Evolutionary conservation across 2,113 vertebrate genomes (phyloP).

Genomic region (Ahaetulla prasina): DNA sequence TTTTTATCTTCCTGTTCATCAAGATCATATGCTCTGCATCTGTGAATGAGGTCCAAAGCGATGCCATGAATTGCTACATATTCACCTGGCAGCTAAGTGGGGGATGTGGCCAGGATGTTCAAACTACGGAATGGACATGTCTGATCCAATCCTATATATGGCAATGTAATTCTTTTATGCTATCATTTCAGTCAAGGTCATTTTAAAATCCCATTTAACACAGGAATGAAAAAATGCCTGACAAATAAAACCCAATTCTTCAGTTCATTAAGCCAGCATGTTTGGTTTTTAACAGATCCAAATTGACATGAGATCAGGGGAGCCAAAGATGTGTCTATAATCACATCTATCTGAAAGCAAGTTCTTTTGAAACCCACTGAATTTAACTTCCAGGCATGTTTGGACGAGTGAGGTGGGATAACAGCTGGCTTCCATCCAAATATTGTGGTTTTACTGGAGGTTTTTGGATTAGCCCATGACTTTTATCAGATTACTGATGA

Average conservation of each 20-base stretch:
- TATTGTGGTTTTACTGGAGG: neutral
- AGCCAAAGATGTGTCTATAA: neutral
- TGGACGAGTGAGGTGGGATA: neutral
- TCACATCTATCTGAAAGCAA: neutral
- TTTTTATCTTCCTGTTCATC: neutral
- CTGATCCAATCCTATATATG: neutral
- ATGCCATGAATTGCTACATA: neutral
- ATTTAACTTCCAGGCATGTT: constrained; percentile 15
- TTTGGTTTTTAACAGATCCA: neutral
- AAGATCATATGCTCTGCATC: neutral
- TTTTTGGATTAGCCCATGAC: neutral
- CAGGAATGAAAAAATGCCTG: neutral
- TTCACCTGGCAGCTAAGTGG: neutral
- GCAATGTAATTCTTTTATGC: neutral
- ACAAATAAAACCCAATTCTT: neutral
- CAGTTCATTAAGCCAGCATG: neutral
- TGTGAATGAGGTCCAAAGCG: neutral
- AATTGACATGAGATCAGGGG: neutral
- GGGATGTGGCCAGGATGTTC: neutral
- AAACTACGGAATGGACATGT: neutral
- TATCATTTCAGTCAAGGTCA: neutral
- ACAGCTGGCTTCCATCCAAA: neutral
- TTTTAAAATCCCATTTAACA: neutral
- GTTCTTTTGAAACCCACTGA: neutral
- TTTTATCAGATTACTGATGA: constrained; percentile 11